These are phyloP conservation scores for Poecilia picta DNA, from an alignment of 2,797 vertebrate species.

Conservation along the genomic window DNA sequence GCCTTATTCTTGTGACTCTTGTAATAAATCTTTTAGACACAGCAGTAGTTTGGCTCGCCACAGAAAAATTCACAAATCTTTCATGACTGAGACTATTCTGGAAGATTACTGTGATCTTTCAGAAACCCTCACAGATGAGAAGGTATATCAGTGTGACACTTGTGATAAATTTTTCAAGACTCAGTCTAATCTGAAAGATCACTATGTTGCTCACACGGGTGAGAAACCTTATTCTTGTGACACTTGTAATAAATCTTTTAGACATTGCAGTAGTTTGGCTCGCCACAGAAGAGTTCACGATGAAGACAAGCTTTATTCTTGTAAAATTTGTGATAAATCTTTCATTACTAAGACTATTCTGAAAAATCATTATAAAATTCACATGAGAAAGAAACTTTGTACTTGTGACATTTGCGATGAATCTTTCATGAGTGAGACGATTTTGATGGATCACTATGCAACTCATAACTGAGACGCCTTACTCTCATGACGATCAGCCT, in stretches of 20 bases:
- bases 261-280: neutral
- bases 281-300: neutral
- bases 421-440: neutral
- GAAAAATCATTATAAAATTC: neutral
- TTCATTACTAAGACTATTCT: neutral
- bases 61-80: neutral
- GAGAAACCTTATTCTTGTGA: slow-evolving; percentile 1
- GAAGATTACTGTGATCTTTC: too few relatives aligned
- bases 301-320: neutral
- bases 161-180: neutral
- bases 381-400: neutral
- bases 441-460: neutral
- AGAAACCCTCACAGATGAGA: neutral
- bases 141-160: neutral
- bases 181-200: neutral
- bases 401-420: neutral
- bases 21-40: neutral
- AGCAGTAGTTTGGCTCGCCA: neutral
- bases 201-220: neutral
- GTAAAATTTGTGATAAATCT: neutral
- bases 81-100: too few relatives aligned
- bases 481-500: neutral
- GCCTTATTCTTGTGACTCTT: neutral
- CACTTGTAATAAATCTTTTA: neutral
- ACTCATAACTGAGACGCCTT: neutral